Evolutionary conservation across 2,113 vertebrate species (phyloP).

Genomic region (Triplophysa siluroides): DNA sequence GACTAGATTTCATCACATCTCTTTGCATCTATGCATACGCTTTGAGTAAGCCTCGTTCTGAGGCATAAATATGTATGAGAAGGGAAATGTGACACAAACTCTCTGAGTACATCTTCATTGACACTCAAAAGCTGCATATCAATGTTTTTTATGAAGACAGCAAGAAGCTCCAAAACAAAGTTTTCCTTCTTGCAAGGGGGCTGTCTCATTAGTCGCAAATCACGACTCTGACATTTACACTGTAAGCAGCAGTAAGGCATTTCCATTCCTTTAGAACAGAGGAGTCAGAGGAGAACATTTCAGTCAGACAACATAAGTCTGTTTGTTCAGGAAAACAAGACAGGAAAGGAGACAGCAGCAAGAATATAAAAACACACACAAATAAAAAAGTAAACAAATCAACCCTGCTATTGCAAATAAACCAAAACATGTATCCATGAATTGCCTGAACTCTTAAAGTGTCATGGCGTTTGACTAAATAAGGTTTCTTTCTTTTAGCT

Average conservation of each 20-base stretch:
- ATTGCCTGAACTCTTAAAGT: neutral
- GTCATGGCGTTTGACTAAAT: too few species aligned
- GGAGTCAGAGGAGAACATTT: constrained; percentile 45
- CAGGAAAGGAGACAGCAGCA: constrained; percentile 18
- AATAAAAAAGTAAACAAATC: constrained; percentile 51
- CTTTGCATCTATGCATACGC: constrained; percentile 36
- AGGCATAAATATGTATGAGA: constrained; percentile 72
- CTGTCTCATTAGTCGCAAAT: constrained; percentile 71
- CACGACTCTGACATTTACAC: constrained; percentile 65
- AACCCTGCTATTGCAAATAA: constrained; percentile 27
- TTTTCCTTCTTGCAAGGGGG: constrained; percentile 65
- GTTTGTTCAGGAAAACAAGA: constrained; percentile 59
- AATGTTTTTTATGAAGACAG: constrained; percentile 47
- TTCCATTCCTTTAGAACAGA: constrained; percentile 52
- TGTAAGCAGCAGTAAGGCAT: constrained; percentile 57
- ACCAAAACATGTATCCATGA: constrained; percentile 3
- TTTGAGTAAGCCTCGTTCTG: constrained; percentile 33
- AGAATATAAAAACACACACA: constrained; percentile 19
- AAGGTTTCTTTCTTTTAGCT: too few species aligned
- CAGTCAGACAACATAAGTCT: constrained; percentile 50
- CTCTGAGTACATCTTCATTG: constrained; percentile 70
- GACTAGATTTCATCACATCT: constrained; percentile 41
- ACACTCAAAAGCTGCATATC: constrained; percentile 62
- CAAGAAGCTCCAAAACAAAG: constrained; percentile 66
- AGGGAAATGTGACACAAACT: constrained; percentile 63